Evolutionary conservation across 2,888 invertebrate genomes (phyloP).

Genomic region (Luffia ferchaultella): DNA sequence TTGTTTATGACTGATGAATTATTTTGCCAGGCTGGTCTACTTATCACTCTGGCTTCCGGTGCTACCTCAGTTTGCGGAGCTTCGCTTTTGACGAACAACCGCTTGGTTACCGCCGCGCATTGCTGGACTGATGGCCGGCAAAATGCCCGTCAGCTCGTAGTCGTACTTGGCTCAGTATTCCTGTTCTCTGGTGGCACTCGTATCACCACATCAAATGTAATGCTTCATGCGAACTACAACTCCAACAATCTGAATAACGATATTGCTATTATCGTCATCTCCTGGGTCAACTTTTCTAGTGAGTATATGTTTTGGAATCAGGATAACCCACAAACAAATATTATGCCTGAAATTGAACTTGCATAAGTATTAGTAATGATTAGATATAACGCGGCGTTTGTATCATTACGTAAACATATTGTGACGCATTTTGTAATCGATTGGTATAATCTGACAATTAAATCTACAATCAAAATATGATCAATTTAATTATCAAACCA

Average conservation of each 20-base stretch:
- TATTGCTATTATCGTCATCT: slow-evolving; percentile 23
- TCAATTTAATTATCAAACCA: no score
- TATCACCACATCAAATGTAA: slow-evolving; percentile 19
- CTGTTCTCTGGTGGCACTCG: slow-evolving; percentile 14
- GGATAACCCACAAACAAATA: no score
- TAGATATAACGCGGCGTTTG: no score
- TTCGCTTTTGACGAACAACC: slow-evolving; percentile 16
- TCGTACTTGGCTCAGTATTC: slow-evolving; percentile 31
- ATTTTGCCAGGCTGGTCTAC: slow-evolving; percentile 17
- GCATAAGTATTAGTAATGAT: no score
- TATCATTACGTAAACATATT: no score
- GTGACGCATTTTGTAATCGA: no score
- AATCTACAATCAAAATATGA: no score
- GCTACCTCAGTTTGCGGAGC: slow-evolving; percentile 20
- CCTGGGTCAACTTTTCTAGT: slow-evolving; percentile 14
- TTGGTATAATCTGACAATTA: no score
- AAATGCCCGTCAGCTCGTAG: slow-evolving; percentile 24
- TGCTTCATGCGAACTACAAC: slow-evolving; percentile 24
- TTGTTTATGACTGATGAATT: neutral
- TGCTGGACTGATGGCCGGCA: slow-evolving; percentile 21
- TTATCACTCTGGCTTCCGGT: slow-evolving; percentile 15
- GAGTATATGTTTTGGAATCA: no score
- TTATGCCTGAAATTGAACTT: no score
- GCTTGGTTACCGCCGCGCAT: slow-evolving; percentile 21
- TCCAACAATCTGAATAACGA: slow-evolving; percentile 18